Evolutionary conservation across 2,113 vertebrate genomes (phyloP), one percentile per base, ranked within the genome.

Genomic region (Nannospalax galili): DNA sequence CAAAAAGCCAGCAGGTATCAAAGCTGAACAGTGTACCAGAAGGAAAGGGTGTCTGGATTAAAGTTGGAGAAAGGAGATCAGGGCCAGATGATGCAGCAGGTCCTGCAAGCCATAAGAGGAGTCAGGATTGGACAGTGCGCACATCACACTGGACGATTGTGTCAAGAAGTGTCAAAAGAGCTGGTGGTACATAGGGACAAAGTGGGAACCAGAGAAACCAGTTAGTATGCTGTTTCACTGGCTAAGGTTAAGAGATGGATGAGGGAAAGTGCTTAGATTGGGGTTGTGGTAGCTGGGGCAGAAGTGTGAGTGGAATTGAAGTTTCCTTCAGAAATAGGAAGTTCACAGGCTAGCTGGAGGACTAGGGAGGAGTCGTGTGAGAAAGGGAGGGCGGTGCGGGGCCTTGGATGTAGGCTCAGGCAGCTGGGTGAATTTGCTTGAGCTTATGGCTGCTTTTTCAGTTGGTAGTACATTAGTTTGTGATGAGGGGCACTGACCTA

Each of bases 11-110:
- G 48, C 48, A 6, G 11, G 48, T 52, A 52, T 7, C 48, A 56
- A 92, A 14, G 45, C 8, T 0, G 7, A 0, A 37, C 37, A 20
- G 2, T 19, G 28, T 20, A 5, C 19, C 20, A 26, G 28, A 40
- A 42, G 48, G 19, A 77, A 73, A 64, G 40, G 42, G 19, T 52
- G n/a, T 89, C 64, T 16, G 67, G 52, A n/a, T 24, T 85, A 42
- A 86, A n/a, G 48, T 1, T 86, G 30, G 48, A 80, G 32, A 69
- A 77, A 74, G n/a, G 7, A 20, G 3, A 7, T 20, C 37, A 20
- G 64, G 42, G 32, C 74, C 82, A 81, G 30, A 72, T 62, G 48
- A 22, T 40, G 0, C 10, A 16, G 5, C 9, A 26, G 3, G 22
- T 30, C 24, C 72, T 37, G 3, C n/a, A 30, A 56, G 32, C 40